Evolutionary conservation across 2,113 vertebrate species (phyloP).

Genomic region (Gorilla gorilla): DNA sequence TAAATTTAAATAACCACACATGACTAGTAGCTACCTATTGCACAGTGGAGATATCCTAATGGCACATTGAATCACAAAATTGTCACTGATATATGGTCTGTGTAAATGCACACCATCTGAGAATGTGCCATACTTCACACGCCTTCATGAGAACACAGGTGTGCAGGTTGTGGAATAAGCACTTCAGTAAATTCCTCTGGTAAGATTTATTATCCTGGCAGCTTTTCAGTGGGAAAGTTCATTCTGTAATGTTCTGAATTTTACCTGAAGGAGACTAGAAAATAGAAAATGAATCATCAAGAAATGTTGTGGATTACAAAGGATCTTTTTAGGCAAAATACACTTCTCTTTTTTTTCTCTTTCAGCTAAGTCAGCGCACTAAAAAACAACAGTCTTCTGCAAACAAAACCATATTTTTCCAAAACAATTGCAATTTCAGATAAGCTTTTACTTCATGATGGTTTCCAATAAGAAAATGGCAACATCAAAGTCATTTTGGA

Average conservation of each 20-base stretch:
- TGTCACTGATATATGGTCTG: neutral
- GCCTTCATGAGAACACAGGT: neutral
- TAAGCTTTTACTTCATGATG: neutral
- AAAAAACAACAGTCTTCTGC: neutral
- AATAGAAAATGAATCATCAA: neutral
- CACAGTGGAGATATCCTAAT: neutral
- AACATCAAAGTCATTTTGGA: neutral
- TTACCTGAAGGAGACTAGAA: neutral
- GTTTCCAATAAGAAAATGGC: neutral
- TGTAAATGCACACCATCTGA: neutral
- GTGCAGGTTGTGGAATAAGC: neutral
- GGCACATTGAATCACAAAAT: neutral
- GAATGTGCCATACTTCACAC: neutral
- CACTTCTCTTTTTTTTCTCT: neutral
- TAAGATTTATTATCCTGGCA: neutral
- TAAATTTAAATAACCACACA: neutral
- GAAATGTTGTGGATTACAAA: neutral
- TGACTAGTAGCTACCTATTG: neutral
- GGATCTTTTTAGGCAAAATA: neutral
- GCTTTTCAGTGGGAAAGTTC: neutral
- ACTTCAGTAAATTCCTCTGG: neutral
- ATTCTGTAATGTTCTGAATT: neutral
- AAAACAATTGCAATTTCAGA: constrained; percentile 59
- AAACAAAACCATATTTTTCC: constrained; percentile 16
- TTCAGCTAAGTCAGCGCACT: neutral